Evolutionary conservation across 37 sponge, comb jelly and placozoan genomes (phyloP).

Genomic region (Oopsacas minuta): DNA sequence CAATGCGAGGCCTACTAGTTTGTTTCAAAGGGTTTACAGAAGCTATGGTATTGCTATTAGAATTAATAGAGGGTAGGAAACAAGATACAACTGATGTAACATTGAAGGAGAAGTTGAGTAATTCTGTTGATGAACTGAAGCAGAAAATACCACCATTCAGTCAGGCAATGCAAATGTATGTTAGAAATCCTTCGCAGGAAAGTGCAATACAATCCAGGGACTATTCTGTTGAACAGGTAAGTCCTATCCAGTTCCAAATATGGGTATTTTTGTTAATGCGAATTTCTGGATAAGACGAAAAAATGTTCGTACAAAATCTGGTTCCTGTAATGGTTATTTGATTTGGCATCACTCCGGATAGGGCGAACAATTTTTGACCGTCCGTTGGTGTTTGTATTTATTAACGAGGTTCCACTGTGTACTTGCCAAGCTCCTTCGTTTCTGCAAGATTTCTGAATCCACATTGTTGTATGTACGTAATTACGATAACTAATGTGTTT

Average conservation of each 20-base stretch:
- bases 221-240: neutral
- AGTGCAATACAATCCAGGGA: conserved; percentile 10
- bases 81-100: conserved; percentile 44
- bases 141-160: conserved; percentile 42
- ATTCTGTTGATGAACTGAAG: conserved; percentile 31
- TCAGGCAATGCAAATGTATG: conserved; percentile 41
- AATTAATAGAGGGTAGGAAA: conserved; percentile 42
- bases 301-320: neutral
- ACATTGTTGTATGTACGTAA: no score
- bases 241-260: no score
- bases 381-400: no score
- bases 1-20: conserved; percentile 64
- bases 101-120: conserved; percentile 29
- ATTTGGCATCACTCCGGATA: no score
- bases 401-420: no score
- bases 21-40: conserved; percentile 78
- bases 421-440: no score
- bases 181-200: conserved; percentile 28
- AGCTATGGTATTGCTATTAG: conserved; percentile 35
- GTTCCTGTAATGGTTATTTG: no score
- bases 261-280: neutral
- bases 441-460: no score
- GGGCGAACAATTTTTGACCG: no score
- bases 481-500: no score
- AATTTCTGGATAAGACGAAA: neutral